These are phyloP conservation scores for Ormyrus pomaceus DNA, from an alignment of 2,888 invertebrate species.

Conservation along the genomic window DNA sequence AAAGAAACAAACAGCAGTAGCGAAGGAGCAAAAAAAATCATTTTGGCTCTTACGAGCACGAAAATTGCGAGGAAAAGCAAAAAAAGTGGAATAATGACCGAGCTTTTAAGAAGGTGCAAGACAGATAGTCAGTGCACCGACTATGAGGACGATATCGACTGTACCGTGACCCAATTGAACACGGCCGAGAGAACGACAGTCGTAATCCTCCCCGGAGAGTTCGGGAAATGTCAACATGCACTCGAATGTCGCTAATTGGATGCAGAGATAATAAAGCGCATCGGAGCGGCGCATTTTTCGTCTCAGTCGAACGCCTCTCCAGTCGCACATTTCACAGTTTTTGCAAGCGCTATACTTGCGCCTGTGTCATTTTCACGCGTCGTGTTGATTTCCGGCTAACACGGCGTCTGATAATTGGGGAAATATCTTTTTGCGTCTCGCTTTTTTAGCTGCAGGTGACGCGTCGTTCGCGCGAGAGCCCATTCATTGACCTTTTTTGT, in stretches of 20 bases:
- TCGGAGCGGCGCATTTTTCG: not conserved
- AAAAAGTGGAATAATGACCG: constrained; percentile 19
- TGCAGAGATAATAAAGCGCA: constrained; percentile 56
- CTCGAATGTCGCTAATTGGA: constrained; percentile 58
- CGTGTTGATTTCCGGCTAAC: not conserved
- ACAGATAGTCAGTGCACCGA: no score
- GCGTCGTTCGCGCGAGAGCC: no score
- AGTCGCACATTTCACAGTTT: not conserved
- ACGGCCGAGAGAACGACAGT: not conserved
- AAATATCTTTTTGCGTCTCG: not conserved
- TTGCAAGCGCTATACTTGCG: not conserved
- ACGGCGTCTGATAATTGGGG: constrained; percentile 3
- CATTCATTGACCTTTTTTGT: no score
- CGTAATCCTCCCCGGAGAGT: not conserved
- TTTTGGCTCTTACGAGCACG: not conserved
- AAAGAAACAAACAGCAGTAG: not conserved
- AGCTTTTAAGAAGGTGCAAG: constrained; percentile 14
- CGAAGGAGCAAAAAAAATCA: not conserved
- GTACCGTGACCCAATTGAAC: constrained; percentile 27
- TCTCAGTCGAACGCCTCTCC: not conserved
- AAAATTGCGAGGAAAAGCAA: not conserved
- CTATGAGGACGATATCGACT: not conserved
- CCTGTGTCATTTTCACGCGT: not conserved
- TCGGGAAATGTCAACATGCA: constrained; percentile 37
- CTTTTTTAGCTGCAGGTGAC: no score